Evolutionary conservation across 2,888 invertebrate genomes (phyloP), one percentile per base, ranked within the genome.

Genomic region (Onchidella celtica): DNA sequence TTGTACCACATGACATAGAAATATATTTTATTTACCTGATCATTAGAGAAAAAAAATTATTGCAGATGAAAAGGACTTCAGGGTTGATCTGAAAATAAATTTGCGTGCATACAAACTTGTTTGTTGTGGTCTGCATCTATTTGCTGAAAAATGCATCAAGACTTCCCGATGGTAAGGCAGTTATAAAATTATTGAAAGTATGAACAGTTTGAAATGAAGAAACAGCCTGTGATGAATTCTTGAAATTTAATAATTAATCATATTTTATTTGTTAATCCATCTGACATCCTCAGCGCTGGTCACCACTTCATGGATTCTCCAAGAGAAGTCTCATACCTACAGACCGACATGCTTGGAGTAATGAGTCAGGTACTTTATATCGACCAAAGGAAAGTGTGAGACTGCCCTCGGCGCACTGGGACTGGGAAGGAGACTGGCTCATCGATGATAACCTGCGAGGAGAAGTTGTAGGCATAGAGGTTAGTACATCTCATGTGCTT

Each of bases 381-480:
- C 95, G 97, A 82, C 95, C 96, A 47, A 96, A 97, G 86, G 96
- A 97, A 89, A 96, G 95, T 92, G 97, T 98, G 83, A 95, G 96
- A 84, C 94, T 98, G 69, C 98, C 98, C 6, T 97, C 98, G 0
- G 96, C 97, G 96, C 97, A 97, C 24, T 98, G 98, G 98, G 96
- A 97, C 90, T 98, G 98, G 98, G 98, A 98, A 94, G 97, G 97
- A 2, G 97, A 97, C 87, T 98, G 98, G 98, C 96, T 96, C 88
- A 87, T 93, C 36, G 92, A 93, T 82, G 91, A 91, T 65, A 92
- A 90, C 76, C 86, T 92, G 11, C 87, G 90, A 92, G 97, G 97
- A 2, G 96, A 97, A 90, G 96, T 97, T 2, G 75, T 82, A 14
- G 73, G 73, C 38, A 55, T 65, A 29, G 72, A 63, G 59, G 81